Evolutionary conservation across 2,888 invertebrate species (phyloP), one percentile per base, ranked within the genome.

Genomic region (Micropterix aruncella): DNA sequence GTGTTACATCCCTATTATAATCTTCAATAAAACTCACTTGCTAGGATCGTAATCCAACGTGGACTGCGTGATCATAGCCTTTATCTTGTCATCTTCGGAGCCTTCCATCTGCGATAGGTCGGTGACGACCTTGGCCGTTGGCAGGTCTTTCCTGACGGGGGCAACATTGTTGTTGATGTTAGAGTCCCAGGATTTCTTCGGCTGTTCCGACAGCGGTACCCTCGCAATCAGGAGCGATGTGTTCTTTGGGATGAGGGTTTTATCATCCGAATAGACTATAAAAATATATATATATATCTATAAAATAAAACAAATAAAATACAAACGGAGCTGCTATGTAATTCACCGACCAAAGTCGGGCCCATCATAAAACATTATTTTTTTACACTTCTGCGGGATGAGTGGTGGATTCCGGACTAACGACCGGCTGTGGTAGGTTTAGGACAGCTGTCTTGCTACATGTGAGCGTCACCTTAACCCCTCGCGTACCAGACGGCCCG

Each of bases 1-100:
- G n/a, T n/a, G n/a, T n/a, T n/a, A n/a, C n/a, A n/a, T n/a, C n/a
- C n/a, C n/a, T n/a, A n/a, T n/a, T n/a, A n/a, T n/a, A n/a, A n/a
- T n/a, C n/a, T n/a, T n/a, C n/a, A n/a, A n/a, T n/a, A 42, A 49
- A 37, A 64, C 83, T 80, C 77, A 97, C 93, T 93, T 93, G 67
- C 92, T 88, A 50, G 94, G 92, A 66, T 95, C 93, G 72, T 96
- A 99, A 60, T 95, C 95, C 61, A 87, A 84, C 19, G 95, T 94
- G 19, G 96, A 94, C 63, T 96, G 95, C 50, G 87, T 80, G 80
- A 96, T 95, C 91, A 97, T 95, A 49, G 93, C 93, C 62, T 85
- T 84, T 56, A 99, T 94, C 70, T 96, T 96, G 60, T 99, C 96
- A 60, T 93, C 93, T 70, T 99, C 99, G 43, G 91, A 87, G 50